These are phyloP conservation scores for Enteromius treurensis DNA, from an alignment of 2,797 vertebrate species.

Conservation along the genomic window DNA sequence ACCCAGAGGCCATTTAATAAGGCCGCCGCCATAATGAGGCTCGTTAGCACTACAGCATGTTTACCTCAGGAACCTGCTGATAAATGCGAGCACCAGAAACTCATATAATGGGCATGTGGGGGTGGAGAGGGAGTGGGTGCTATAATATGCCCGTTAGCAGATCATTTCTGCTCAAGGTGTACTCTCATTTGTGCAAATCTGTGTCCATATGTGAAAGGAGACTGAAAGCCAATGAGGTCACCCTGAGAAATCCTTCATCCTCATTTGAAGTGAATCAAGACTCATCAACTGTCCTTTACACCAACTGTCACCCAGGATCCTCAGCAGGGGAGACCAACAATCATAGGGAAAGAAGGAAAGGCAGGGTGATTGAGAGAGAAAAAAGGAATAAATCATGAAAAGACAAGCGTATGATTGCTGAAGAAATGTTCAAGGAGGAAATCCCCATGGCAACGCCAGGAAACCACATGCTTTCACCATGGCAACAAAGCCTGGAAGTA, in stretches of 20 bases:
- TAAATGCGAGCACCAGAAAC: conserved; percentile 20
- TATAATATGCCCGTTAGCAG: conserved; percentile 24
- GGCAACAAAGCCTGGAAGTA: conserved; percentile 44
- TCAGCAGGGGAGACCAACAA: background rate
- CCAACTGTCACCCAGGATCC: background rate
- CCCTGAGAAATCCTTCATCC: conserved; percentile 33
- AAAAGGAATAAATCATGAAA: conserved; percentile 30
- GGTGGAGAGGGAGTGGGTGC: conserved; percentile 10
- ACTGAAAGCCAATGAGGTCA: conserved; percentile 36
- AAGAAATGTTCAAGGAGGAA: conserved; percentile 45
- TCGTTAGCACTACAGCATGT: conserved; percentile 26
- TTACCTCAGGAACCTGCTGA: conserved; percentile 39
- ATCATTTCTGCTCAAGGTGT: conserved; percentile 31
- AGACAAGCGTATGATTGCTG: conserved; percentile 41
- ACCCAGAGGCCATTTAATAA: conserved; percentile 41
- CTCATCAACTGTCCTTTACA: conserved; percentile 31
- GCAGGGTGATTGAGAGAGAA: conserved; percentile 22
- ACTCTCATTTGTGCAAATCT: conserved; percentile 4
- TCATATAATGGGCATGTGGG: conserved; percentile 24
- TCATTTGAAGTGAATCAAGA: conserved; percentile 12
- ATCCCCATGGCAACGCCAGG: conserved; percentile 54
- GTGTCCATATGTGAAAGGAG: background rate
- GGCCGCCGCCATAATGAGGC: conserved; percentile 7
- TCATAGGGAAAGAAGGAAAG: background rate
- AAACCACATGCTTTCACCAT: conserved; percentile 57